Evolutionary conservation across 2,888 invertebrate species (phyloP), one percentile per base, ranked within the genome.

Genomic region (Ariolimax columbianus): DNA sequence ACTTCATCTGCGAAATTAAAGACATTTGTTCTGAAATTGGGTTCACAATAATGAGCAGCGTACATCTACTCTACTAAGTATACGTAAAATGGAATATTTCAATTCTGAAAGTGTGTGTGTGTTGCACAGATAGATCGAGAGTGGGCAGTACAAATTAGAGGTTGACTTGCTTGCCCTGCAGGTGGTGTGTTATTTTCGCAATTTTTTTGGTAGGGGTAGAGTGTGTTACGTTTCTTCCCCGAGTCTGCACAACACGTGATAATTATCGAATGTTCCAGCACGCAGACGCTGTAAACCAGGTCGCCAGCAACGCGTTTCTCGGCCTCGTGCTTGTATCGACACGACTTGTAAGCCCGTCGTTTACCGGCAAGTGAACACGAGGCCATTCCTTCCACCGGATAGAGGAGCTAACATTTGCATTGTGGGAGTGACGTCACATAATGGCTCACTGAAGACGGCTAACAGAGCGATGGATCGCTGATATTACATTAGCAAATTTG

Each of bases 401-500:
- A 73, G 36, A 33, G 43, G 33, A n/a, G 33, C 26, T 14, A 43
- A 11, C 23, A n/a, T 26, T 40, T 77, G 83, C 59, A 83, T 83
- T 75, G 47, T 77, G 83, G 83, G 77, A 83, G 59, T 83, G 83
- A 83, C 83, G 83, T 83, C 77, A 83, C n/a, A 33, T 40, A 77
- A 63, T 7, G 66, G 77, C 75, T 26, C 55, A 26, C 43, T 14
- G 77, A 83, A 83, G 83, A n/a, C 30, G n/a, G 73, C 59, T 79
- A 63, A 59, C 79, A 75, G 85, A 73, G 75, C 75, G 80, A 73
- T 72, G 84, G 80, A 70, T 77, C 81, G 82, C 81, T 77, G 72
- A 81, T 38, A 59, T 47, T 80, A 40, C 36, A 55, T 66, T 66
- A 33, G 33, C 11, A 81, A 70, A 83, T 77, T 38, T 77, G 59